A percentile compares a stretch with the other conserved stretches of the same genome.
Evolutionary conservation across 92 coral and sea anemone genomes (phyloP).

Genomic region (Zoanthus sansibaricus): DNA sequence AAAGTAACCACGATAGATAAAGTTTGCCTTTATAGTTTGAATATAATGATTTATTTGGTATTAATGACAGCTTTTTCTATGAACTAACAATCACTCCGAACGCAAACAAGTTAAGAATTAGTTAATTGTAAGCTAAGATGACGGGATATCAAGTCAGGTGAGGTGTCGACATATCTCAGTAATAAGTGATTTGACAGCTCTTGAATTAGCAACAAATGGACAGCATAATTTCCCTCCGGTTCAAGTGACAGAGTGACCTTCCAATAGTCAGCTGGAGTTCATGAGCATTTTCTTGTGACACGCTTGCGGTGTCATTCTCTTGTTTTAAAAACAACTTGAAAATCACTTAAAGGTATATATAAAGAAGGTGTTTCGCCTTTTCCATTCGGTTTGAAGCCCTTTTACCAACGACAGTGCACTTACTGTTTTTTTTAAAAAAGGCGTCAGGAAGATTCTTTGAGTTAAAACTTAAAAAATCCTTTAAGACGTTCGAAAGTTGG

Average conservation of each 20-base stretch:
- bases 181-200: conserved; percentile 18
- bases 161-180: too few relatives aligned
- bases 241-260: neutral
- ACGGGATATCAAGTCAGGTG: too few relatives aligned
- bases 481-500: neutral
- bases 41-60: neutral
- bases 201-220: conserved; percentile 31
- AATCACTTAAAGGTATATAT: neutral
- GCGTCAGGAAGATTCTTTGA: neutral
- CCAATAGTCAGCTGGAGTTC: conserved; percentile 1
- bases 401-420: neutral
- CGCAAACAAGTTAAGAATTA: too few relatives aligned
- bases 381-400: neutral
- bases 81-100: too few relatives aligned
- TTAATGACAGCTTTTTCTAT: too few relatives aligned
- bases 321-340: conserved; percentile 20
- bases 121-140: too few relatives aligned
- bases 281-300: neutral
- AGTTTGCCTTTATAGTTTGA: too few relatives aligned
- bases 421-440: neutral
- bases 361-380: conserved; percentile 18
- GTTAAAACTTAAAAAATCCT: neutral
- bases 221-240: neutral
- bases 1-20: too few relatives aligned
- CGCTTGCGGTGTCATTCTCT: neutral